Base-by-base conservation (phyloP, 2,888 invertebrate species). In the Drosophila anceps region DNA sequence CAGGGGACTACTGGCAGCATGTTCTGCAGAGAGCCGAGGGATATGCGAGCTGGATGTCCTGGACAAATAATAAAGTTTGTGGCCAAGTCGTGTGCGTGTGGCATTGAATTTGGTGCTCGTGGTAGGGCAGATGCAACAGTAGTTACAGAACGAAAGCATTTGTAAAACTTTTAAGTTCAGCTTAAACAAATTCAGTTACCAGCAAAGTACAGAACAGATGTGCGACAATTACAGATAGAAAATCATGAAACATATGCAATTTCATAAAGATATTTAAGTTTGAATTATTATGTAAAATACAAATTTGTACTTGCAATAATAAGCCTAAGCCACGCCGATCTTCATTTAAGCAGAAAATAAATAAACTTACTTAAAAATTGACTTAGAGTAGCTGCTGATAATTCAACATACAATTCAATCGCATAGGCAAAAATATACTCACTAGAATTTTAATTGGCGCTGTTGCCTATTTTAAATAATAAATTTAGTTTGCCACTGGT, bases 31-130 rank as follows among this genome's bases (percentile, higher is more conserved):
- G 37, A 18, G 18, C 18, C 46, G 37, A 53, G 68, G 58, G 41
- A 51, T 55, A 37, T 68, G 46, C 63, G 54, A 46, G 53, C 18
- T 57, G 63, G 20, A 70, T 69, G 54, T 69, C 68, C 61, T 69
- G 57, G 64, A 64, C 73, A 82, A 80, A 82, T 73, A 79, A 59
- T 71, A 79, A 85, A 85, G 58, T 87, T 85, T 84, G 87, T 57
- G 88, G 79, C 79, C 74, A 81, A 82, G 76, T 79, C 84, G 76
- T 84, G 84, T 80, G 84, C 84, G 82, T 78, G 73, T 71, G 51
- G 72, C 76, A 82, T 78, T 82, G 81, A 68, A 75, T 76, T 69
- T 69, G 74, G 63, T 50, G 76, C 70, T 65, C 66, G 66, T 51
- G 41, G n/a, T 37, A 9, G 44, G 46, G 20, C 66, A 46, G 15